These are phyloP conservation scores for Homalodisca vitripennis DNA, from an alignment of 1,140 invertebrate species.

Conservation along the genomic window DNA sequence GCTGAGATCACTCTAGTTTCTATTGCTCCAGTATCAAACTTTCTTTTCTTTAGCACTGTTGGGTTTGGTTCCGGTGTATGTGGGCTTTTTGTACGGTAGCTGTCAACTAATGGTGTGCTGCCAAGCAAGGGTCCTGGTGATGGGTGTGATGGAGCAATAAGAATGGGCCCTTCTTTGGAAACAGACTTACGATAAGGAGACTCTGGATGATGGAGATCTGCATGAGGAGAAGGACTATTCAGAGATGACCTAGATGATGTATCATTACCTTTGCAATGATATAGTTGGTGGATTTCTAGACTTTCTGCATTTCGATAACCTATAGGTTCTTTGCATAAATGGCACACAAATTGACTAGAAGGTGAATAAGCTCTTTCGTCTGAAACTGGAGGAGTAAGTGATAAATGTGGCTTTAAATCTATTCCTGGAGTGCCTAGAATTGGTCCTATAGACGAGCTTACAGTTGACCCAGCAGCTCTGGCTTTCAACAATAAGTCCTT, in stretches of 20 bases:
- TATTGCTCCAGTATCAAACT: constrained; percentile 20
- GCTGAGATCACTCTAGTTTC: constrained; percentile 43
- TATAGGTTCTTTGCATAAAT: constrained; percentile 58
- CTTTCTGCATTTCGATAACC: constrained; percentile 64
- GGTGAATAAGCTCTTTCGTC: constrained; percentile 21
- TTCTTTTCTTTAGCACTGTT: constrained; percentile 27
- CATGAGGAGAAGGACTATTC: constrained; percentile 24
- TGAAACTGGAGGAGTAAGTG: constrained; percentile 6
- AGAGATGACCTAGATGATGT: constrained; percentile 39
- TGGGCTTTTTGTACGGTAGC: constrained; percentile 29
- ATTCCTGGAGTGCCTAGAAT: not conserved
- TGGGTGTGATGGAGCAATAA: constrained; percentile 55
- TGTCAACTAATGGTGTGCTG: constrained; percentile 73
- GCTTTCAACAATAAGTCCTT: constrained; percentile 79
- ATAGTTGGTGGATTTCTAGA: constrained; percentile 64
- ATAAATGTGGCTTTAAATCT: not conserved
- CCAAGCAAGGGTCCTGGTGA: constrained; percentile 77
- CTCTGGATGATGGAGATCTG: not conserved
- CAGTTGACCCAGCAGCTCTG: constrained; percentile 42
- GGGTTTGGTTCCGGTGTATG: not conserved
- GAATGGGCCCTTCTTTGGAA: constrained; percentile 9
- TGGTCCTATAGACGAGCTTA: not conserved
- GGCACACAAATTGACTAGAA: constrained; percentile 51
- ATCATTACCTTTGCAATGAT: constrained; percentile 60
- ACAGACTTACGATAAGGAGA: too few relatives aligned